These are phyloP conservation scores for Crotalus viridis DNA, from an alignment of 2,113 vertebrate genomes.

Conservation along the genomic window DNA sequence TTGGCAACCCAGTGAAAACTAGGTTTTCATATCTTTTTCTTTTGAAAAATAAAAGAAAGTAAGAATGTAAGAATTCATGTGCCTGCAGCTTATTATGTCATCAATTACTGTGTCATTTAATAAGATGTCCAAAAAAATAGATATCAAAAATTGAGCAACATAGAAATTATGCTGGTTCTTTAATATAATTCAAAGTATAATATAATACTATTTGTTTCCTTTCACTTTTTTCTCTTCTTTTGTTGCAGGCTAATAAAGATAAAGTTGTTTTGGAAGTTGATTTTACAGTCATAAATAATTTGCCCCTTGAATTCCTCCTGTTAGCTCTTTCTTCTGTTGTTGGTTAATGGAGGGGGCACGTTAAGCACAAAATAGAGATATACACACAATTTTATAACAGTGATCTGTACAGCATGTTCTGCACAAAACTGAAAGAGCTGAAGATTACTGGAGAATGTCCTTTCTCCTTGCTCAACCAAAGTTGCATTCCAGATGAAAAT, in stretches of 20 bases:
- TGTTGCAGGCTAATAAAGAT: slow-evolving; percentile 44
- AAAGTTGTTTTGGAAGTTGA: slow-evolving; percentile 27
- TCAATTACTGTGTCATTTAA: background rate
- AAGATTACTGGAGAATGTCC: slow-evolving; percentile 94
- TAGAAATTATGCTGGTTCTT: background rate
- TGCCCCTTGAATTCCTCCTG: slow-evolving; percentile 13
- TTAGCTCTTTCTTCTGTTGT: slow-evolving; percentile 34
- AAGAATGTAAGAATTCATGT: background rate
- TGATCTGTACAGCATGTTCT: slow-evolving; percentile 82
- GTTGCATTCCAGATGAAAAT: slow-evolving; percentile 73
- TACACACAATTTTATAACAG: slow-evolving; percentile 34
- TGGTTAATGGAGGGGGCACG: slow-evolving; percentile 47
- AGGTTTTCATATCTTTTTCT: background rate
- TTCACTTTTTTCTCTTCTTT: slow-evolving; percentile 14
- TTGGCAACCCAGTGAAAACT: background rate
- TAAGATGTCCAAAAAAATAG: background rate
- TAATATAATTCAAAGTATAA: slow-evolving; percentile 10
- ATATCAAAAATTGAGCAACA: background rate
- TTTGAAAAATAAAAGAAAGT: background rate
- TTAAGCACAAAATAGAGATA: slow-evolving; percentile 33
- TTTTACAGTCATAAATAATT: slow-evolving; percentile 36
- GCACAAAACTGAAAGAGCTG: slow-evolving; percentile 93
- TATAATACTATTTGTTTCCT: background rate
- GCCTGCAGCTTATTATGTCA: background rate
- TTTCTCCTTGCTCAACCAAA: slow-evolving; percentile 82